Evolutionary conservation across 2,888 invertebrate genomes (phyloP).

Genomic region (Polymixis flavicincta): DNA sequence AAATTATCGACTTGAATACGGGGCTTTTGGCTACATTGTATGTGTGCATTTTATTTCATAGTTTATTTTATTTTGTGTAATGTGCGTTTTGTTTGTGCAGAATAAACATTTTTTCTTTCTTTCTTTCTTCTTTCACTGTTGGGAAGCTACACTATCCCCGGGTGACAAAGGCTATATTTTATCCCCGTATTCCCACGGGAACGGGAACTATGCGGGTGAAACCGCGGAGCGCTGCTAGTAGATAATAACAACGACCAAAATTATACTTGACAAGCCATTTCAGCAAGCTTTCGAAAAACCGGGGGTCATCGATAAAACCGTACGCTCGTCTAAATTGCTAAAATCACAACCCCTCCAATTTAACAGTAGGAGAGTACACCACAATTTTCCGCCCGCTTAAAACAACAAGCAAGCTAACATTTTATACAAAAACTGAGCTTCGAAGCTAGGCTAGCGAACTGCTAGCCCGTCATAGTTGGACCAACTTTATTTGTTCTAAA

Average conservation of each 20-base stretch:
- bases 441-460: slow-evolving; percentile 2
- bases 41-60: too few relatives aligned
- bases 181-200: too few relatives aligned
- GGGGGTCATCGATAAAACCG: neutral
- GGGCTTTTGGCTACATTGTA: too few relatives aligned
- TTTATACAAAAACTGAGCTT: slow-evolving; percentile 29
- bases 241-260: neutral
- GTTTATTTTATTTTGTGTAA: too few relatives aligned
- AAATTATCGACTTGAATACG: too few relatives aligned
- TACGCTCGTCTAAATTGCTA: slow-evolving; percentile 25
- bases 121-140: too few relatives aligned
- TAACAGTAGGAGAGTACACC: slow-evolving; percentile 2
- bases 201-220: too few relatives aligned
- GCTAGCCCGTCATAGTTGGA: slow-evolving; percentile 1
- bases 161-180: too few relatives aligned
- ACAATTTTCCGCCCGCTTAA: slow-evolving; percentile 20
- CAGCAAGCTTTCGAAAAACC: neutral
- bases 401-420: slow-evolving; percentile 39
- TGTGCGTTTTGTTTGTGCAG: too few relatives aligned
- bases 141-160: too few relatives aligned
- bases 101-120: too few relatives aligned
- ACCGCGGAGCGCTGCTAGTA: too few relatives aligned
- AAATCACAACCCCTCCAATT: slow-evolving; percentile 35
- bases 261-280: neutral
- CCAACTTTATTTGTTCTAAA: slow-evolving; percentile 40